A percentile compares a stretch with the other conserved stretches of the same genome.
These are phyloP conservation scores for Hydraecia micacea DNA, from an alignment of 2,888 invertebrate species.

Conservation along the genomic window DNA sequence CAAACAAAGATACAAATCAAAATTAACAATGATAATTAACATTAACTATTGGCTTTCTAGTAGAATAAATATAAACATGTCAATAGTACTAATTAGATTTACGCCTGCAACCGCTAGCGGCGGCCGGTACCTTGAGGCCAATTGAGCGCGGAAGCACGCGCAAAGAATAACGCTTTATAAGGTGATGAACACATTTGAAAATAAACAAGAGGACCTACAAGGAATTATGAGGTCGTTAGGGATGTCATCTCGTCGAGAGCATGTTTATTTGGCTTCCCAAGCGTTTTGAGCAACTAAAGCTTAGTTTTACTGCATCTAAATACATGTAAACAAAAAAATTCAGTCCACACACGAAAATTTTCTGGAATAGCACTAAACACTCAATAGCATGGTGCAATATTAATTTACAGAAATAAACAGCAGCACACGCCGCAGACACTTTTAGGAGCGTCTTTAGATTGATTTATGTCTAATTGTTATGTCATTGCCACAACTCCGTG, in stretches of 20 bases:
- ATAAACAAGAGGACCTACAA: constrained; percentile 61
- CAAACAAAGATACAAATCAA: constrained; percentile 66
- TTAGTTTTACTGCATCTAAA: constrained; percentile 18
- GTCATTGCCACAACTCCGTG: constrained; percentile 53
- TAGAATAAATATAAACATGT: constrained; percentile 72
- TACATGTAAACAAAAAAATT: constrained; percentile 20
- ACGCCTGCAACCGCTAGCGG: constrained; percentile 56
- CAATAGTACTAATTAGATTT: constrained; percentile 74
- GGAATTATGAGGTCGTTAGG: constrained; percentile 64
- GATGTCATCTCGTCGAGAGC: constrained; percentile 39
- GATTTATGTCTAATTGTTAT: constrained; percentile 61
- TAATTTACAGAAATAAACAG: constrained; percentile 44
- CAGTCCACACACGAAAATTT: constrained; percentile 7
- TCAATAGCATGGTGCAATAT: constrained; percentile 23
- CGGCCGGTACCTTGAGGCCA: constrained; percentile 43
- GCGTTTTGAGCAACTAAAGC: constrained; percentile 48
- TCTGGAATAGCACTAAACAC: constrained; percentile 20
- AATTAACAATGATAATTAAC: constrained; percentile 69
- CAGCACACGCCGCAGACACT: constrained; percentile 39
- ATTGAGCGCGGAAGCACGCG: constrained; percentile 57
- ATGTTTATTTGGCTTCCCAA: constrained; percentile 52
- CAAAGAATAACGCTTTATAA: constrained; percentile 65
- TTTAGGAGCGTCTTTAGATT: constrained; percentile 50
- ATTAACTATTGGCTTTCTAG: constrained; percentile 61
- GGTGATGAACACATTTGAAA: constrained; percentile 63